Evolutionary conservation across 1,140 invertebrate genomes (phyloP).

Genomic region (Brachionus manjavacas): DNA sequence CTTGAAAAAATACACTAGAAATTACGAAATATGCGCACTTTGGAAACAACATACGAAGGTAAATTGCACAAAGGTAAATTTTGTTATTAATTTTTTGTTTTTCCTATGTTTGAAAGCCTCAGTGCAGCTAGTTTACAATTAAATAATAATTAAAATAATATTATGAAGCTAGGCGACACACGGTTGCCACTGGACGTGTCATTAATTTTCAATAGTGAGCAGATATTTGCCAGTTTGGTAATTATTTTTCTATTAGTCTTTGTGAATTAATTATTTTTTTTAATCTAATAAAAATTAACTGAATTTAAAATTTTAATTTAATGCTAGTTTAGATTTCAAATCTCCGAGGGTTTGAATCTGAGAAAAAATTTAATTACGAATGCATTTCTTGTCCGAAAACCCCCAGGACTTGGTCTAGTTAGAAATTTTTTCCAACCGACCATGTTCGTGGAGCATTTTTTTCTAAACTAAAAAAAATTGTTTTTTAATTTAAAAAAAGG

Average conservation of each 20-base stretch:
- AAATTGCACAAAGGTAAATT: not conserved
- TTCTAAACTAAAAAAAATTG: too few relatives aligned
- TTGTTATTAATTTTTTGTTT: not conserved
- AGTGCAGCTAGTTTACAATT: not conserved
- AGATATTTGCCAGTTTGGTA: not conserved
- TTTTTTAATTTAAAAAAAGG: too few relatives aligned
- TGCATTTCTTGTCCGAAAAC: not conserved
- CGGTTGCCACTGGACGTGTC: not conserved
- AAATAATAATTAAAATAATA: constrained; percentile 9
- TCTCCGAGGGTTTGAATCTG: not conserved
- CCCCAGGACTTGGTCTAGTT: not conserved
- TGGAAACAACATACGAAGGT: not conserved
- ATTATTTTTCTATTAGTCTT: not conserved
- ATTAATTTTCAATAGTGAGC: not conserved
- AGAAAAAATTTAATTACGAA: not conserved
- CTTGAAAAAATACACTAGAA: not conserved
- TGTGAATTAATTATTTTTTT: not conserved
- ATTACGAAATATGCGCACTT: not conserved
- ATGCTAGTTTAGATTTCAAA: not conserved
- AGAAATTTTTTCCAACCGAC: not conserved
- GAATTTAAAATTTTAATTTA: not conserved
- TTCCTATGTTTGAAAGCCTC: not conserved
- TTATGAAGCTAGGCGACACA: not conserved
- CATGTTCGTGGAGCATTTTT: too few relatives aligned
- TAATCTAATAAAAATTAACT: not conserved